Evolutionary conservation across 2,113 vertebrate genomes (phyloP), one percentile per base, ranked within the genome.

Genomic region (Tragelaphus scriptus): DNA sequence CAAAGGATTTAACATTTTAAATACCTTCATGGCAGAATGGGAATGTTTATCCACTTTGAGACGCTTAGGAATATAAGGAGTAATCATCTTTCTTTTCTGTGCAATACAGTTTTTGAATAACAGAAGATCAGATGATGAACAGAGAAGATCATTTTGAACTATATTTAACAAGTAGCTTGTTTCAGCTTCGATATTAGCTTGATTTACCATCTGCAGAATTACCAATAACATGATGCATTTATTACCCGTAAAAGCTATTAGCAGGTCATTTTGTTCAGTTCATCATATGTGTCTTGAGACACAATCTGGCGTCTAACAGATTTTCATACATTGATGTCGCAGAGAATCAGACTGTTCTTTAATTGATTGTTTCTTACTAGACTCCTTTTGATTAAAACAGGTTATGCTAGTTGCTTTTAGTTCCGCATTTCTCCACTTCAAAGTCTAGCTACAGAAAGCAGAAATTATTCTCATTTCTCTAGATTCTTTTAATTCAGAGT

Each of bases 161-260:
- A 99, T 98, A 99, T 99, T 99, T 99, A 99, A 99, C 99, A 99
- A 99, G 98, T 99, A 98, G 98, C 98, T 99, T 99, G 98, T 99
- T 99, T 99, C 99, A 99, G 98, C 98, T 98, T 98, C 97, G 96
- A 98, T 99, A 99, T 99, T 99, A 99, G 99, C 99, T 99, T 99
- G 99, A 99, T 99, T 99, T 99, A 99, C 99, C 99, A 99, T 99
- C 99, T 99, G 99, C 99, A 99, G 99, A 99, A 99, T 99, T 99
- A 99, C 99, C 99, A 99, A 99, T 99, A 99, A 99, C 99, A 99
- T 99, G 99, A 99, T 99, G 99, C 99, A 99, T 99, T 99, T 99
- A 99, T 99, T 99, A 99, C 99, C 99, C 99, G 98, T 99, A 99
- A 99, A 99, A 99, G 99, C 99, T 99, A 99, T 99, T 99, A 99